Conservation (phyloP, 2,888 invertebrate species). For the Plebejus argus region DNA sequence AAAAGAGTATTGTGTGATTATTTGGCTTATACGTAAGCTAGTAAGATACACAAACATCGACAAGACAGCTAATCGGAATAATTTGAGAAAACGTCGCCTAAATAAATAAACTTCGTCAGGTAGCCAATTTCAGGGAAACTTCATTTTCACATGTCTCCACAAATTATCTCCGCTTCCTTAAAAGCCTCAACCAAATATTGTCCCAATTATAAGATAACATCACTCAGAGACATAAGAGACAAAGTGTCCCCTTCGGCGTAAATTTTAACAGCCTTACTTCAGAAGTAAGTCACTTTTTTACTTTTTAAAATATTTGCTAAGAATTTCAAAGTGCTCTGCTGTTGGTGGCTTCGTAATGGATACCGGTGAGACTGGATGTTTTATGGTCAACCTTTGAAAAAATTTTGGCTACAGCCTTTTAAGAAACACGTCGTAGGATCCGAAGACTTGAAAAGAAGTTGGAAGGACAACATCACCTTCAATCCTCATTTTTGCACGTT, state of each 20-base stretch:
- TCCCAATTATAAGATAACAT: conserved; percentile 79
- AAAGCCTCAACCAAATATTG: conserved; percentile 76
- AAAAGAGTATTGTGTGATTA: no score
- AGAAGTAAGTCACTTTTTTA: conserved; percentile 24
- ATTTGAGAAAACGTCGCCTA: conserved; percentile 38
- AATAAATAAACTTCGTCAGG: conserved; percentile 47
- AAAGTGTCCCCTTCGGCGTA: conserved; percentile 69
- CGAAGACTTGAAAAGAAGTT: neutral
- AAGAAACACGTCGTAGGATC: neutral
- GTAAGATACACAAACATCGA: neutral
- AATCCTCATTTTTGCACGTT: no score
- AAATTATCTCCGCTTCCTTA: conserved; percentile 57
- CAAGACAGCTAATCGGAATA: neutral
- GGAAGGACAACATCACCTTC: neutral
- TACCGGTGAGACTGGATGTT: neutral
- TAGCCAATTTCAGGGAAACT: conserved; percentile 53
- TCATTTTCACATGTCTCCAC: conserved; percentile 59
- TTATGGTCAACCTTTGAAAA: neutral
- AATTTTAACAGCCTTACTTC: conserved; percentile 51
- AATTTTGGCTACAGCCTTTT: neutral
- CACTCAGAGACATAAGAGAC: conserved; percentile 68
- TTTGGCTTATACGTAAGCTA: neutral
- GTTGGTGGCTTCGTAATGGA: conserved; percentile 13
- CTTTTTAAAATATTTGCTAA: conserved; percentile 33
- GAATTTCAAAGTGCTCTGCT: conserved; percentile 12